Evolutionary conservation across 2,888 invertebrate genomes (phyloP), one percentile per base, ranked within the genome.

Genomic region (Agrochola circellaris): DNA sequence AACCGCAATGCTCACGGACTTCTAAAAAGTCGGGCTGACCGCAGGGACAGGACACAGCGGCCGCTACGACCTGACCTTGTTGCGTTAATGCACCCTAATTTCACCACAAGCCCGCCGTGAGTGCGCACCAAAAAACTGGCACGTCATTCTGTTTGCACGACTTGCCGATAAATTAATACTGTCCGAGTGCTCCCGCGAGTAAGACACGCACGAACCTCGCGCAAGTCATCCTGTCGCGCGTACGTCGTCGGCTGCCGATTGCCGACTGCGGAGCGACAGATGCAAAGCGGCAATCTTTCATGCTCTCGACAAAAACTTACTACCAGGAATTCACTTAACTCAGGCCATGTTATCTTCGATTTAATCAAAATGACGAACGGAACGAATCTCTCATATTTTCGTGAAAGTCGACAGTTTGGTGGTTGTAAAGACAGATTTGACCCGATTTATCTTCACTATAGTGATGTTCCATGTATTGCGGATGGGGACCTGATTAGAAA

Each of bases 11-110:
- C 90, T 90, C 91, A 92, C 91, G 90, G 91, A 90, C 87, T 91
- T 90, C 89, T 89, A 92, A 90, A 92, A 91, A 83, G 83, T 81
- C 69, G 84, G 83, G 77, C 91, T 90, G 92, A 94, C 95, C 95
- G 89, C 94, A 94, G 85, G 75, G 62, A 82, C 90, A 87, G 89
- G 87, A 87, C 81, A 79, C 68, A 65, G 79, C 74, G 82, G 65
- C 87, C 88, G 92, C 91, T 91, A 91, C 89, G 90, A 88, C 81
- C 87, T 94, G 95, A 95, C 96, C 96, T 95, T 96, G 96, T 95
- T 95, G 92, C 94, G 91, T 95, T 96, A 96, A 95, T 95, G 95
- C 95, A 96, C 95, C 96, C 96, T 95, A 96, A 96, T 96, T 96
- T 96, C 94, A 93, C 95, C 92, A 87, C 86, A 82, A 81, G 82